Base-by-base conservation (phyloP, 2,797 vertebrate genomes). In the Gymnopithys bicolor region DNA sequence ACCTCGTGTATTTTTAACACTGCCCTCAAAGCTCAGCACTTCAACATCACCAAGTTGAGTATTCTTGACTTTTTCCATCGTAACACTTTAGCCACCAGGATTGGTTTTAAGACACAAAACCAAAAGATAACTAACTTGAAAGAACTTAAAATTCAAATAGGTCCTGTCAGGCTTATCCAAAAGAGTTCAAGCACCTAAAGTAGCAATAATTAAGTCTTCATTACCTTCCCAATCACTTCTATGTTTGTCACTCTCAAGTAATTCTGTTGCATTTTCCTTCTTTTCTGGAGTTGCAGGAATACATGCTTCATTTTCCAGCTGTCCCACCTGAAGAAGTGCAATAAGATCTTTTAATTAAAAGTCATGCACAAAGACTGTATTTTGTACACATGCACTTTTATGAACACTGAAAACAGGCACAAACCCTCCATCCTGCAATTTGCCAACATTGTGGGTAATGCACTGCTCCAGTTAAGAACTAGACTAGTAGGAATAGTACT, bases 151-250 rank as follows among this genome's bases (percentile, higher is more conserved):
- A 60, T 71, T 69, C 62, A 86, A 63, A 63, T 9, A 67, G 25
- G 13, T 63, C 37, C 58, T 78, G 37, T 58, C 39, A 74, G 35
- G 23, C n/a, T 59, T 66, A 53, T 1, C 3, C 7, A 66, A 59
- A 39, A 74, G 55, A 86, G 63, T 64, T 82, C 67, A 90, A 82
- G 21, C 11, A 76, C 46, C 9, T 41, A 22, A 87, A 83, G 28
- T 9, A 90, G 45, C 30, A 82, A 90, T 19, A 79, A 4, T 5
- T 35, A 74, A 23, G 37, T 81, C 25, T 83, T 53, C 49, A 18
- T 89, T 93, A 98, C 97, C 98, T 97, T 94, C 30, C 56, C 22
- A 62, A 19, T 85, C 30, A 14, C 39, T 77, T 70, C 46, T 88
- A 69, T 33, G 75, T 59, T 63, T 45, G 15, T 76, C 48, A 23